Evolutionary conservation across 2,888 invertebrate species (phyloP).

Genomic region (Stenichneumon culpator): DNA sequence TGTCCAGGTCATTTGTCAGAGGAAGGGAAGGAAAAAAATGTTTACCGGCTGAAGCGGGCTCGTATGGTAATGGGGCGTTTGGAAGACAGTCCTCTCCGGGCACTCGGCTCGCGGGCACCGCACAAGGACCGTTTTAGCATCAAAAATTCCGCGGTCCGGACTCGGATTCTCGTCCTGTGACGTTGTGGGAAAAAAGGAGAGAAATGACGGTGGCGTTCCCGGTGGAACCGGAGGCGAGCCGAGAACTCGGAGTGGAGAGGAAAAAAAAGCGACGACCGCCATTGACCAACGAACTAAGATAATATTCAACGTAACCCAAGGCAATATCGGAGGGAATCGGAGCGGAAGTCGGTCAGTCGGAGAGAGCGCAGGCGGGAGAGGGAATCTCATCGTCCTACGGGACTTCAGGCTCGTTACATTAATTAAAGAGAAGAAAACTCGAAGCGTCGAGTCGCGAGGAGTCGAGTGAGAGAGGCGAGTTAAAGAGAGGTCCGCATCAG

Average conservation of each 20-base stretch:
- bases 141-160: not conserved
- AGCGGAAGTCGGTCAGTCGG: conserved; percentile 52
- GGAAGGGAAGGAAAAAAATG: conserved; percentile 36
- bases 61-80: conserved; percentile 20
- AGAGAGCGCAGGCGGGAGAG: conserved; percentile 10
- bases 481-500: conserved; percentile 24
- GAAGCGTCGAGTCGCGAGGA: conserved; percentile 27
- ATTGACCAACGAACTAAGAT: conserved; percentile 53
- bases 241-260: not conserved
- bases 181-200: not conserved
- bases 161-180: not conserved
- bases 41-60: conserved; percentile 37
- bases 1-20: conserved; percentile 51
- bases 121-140: not conserved
- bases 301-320: conserved; percentile 57
- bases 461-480: conserved; percentile 7
- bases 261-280: conserved; percentile 24
- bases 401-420: conserved; percentile 68
- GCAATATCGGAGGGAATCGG: conserved; percentile 57
- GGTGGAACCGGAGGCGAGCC: not conserved
- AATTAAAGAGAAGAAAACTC: conserved; percentile 68
- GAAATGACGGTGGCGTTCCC: not conserved
- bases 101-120: conserved; percentile 17
- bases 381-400: conserved; percentile 63
- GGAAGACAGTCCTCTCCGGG: conserved; percentile 15